phyloP scores from a whole-genome alignment of 2,888 invertebrate species.

The Eupithecia pulchellata region DNA sequence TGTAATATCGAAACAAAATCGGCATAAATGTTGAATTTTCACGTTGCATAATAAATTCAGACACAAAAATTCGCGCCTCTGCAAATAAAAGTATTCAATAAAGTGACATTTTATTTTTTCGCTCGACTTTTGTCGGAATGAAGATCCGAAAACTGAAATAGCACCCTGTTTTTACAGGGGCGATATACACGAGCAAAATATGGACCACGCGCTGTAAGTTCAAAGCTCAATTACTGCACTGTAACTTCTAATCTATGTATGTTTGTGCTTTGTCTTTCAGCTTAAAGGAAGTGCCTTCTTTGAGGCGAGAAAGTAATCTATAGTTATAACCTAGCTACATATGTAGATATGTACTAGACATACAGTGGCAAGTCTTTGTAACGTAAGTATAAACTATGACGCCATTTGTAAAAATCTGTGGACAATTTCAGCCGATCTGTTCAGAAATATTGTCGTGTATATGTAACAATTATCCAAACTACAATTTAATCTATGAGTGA shows the following conservation, averaged over 20 bases:
- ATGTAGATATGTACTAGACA: not conserved
- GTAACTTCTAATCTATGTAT: not conserved
- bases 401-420: no score
- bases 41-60: not conserved
- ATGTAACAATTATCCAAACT: no score
- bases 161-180: slow-evolving; percentile 4
- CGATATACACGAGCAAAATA: not conserved
- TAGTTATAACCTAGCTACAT: not conserved
- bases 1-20: not conserved
- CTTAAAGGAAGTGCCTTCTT: not conserved
- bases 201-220: not conserved
- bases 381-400: no score
- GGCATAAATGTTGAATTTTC: not conserved
- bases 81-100: slow-evolving; percentile 2
- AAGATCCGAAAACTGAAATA: slow-evolving; percentile 12
- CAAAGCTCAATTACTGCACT: not conserved
- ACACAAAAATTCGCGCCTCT: not conserved
- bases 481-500: no score
- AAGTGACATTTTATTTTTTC: slow-evolving; percentile 4
- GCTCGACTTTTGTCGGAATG: slow-evolving; percentile 15
- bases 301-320: not conserved
- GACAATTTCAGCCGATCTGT: no score
- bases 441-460: no score
- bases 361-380: no score
- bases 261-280: not conserved